Evolutionary conservation across 2,797 vertebrate genomes (phyloP).

Genomic region (Perodicticus potto): DNA sequence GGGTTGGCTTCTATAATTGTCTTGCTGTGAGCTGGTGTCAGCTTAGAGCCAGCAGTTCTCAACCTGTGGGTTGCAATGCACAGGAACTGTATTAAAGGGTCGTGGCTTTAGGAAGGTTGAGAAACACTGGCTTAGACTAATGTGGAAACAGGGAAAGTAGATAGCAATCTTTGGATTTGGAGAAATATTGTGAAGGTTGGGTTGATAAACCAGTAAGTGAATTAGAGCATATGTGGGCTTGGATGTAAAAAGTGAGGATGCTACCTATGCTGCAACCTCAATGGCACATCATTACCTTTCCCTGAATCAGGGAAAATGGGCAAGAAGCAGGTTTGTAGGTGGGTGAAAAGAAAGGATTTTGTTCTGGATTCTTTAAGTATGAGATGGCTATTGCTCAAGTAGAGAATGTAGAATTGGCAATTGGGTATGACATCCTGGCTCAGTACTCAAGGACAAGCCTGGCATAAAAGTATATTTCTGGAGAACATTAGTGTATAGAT

Average conservation of each 20-base stretch:
- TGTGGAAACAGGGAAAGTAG: neutral
- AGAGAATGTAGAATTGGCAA: neutral
- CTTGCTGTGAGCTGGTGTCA: neutral
- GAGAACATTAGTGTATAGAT: neutral
- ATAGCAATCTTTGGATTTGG: neutral
- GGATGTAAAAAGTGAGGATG: neutral
- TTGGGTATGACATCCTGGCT: neutral
- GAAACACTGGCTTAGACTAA: neutral
- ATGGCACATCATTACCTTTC: neutral
- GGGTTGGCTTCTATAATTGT: no score
- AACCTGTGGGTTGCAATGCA: no score
- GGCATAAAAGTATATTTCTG: neutral
- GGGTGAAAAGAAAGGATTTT: neutral
- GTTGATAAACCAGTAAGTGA: neutral
- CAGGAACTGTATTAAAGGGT: no score
- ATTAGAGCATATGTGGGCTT: neutral
- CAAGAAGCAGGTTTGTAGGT: neutral
- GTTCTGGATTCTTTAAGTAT: neutral
- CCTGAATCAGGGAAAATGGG: neutral
- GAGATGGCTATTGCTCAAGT: neutral
- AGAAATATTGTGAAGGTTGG: neutral
- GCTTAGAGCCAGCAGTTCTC: no score
- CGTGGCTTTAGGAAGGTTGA: no score
- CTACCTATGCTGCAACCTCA: neutral
- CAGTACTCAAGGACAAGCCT: neutral